Evolutionary conservation across 92 coral and sea anemone species (phyloP).

Genomic region (Hydrozoanthus gracilis): DNA sequence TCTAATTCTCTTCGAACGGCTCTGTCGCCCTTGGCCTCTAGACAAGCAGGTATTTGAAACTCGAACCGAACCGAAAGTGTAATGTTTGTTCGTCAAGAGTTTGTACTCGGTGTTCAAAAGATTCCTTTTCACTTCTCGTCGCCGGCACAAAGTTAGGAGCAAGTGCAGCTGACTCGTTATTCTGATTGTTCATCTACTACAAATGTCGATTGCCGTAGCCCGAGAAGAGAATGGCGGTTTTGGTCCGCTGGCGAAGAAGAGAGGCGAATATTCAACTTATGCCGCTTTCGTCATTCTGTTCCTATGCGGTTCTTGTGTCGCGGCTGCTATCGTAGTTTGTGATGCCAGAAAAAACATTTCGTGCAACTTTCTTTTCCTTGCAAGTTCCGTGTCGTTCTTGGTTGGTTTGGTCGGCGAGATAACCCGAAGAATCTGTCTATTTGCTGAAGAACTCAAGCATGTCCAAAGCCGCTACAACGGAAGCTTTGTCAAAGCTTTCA

Average conservation of each 20-base stretch:
- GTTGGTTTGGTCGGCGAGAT: constrained; percentile 49
- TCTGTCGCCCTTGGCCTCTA: neutral
- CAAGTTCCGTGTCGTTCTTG: constrained; percentile 33
- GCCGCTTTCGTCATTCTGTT: constrained; percentile 27
- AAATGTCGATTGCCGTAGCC: neutral
- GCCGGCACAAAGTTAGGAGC: neutral
- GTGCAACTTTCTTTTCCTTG: neutral
- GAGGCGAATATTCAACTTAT: constrained; percentile 26
- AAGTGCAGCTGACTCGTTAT: neutral
- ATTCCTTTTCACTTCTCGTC: neutral
- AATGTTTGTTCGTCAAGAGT: neutral
- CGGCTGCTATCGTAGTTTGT: neutral
- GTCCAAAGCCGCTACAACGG: constrained; percentile 59
- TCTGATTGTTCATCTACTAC: neutral
- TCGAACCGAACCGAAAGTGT: neutral
- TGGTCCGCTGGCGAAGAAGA: constrained; percentile 48
- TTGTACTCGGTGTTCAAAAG: neutral
- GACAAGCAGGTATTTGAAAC: neutral
- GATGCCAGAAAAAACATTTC: neutral
- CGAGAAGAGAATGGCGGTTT: constrained; percentile 53
- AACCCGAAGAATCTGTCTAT: constrained; percentile 56
- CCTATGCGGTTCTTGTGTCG: neutral
- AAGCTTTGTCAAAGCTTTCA: constrained; percentile 37
- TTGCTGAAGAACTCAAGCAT: constrained; percentile 61
- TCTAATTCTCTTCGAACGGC: too few species aligned